These are phyloP conservation scores for Myzus persicae DNA, from an alignment of 1,140 invertebrate genomes.

Conservation along the genomic window DNA sequence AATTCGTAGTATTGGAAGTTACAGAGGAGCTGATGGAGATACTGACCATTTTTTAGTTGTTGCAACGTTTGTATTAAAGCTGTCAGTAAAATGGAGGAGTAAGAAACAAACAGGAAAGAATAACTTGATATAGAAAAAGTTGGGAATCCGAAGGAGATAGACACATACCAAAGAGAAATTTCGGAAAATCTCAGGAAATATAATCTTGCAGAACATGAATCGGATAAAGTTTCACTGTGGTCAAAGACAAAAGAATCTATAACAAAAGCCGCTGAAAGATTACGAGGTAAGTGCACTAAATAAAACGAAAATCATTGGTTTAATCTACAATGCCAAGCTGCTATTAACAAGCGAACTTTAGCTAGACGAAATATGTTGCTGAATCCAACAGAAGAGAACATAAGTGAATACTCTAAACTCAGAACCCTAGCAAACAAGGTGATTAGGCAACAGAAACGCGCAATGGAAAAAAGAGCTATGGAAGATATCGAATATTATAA, in stretches of 20 bases:
- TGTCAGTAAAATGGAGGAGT: conserved; percentile 21
- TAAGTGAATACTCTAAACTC: background rate
- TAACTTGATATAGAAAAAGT: background rate
- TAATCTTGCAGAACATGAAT: background rate
- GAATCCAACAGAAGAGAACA: conserved; percentile 16
- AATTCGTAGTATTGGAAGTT: background rate
- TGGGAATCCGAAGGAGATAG: conserved; percentile 18
- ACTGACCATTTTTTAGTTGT: conserved; percentile 10
- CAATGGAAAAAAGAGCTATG: conserved; percentile 3
- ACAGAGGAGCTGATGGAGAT: background rate
- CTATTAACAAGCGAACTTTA: conserved; percentile 3
- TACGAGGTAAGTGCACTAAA: background rate
- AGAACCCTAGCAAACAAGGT: conserved; percentile 26
- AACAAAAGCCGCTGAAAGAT: background rate
- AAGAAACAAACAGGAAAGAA: background rate
- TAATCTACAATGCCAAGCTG: background rate
- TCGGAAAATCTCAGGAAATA: background rate
- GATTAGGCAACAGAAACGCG: conserved; percentile 37
- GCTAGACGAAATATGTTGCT: conserved; percentile 31
- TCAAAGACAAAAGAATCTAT: conserved; percentile 23
- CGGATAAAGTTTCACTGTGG: background rate
- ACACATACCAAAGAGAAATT: background rate
- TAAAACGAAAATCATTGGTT: background rate
- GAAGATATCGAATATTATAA: conserved; percentile 36
- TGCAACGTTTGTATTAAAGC: conserved; percentile 41